Conservation (phyloP, 2,888 invertebrate species). For the Cactoblastis cactorum region DNA sequence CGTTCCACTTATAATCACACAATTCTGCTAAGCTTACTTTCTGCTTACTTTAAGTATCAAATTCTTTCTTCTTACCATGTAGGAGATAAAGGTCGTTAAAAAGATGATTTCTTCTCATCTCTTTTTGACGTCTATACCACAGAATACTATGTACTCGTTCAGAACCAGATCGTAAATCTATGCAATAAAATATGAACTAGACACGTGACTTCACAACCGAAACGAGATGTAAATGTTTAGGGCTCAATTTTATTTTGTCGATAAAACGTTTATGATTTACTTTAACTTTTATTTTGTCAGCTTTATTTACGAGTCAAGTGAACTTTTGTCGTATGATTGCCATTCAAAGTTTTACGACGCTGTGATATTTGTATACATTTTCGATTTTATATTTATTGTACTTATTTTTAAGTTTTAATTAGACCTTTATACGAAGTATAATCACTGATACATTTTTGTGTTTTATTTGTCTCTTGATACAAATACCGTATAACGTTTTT, state of each 20-base stretch:
- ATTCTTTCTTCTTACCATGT: too few relatives aligned
- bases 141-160: conserved; percentile 37
- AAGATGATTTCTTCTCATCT: too few relatives aligned
- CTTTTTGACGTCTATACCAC: too few relatives aligned
- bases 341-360: not conserved
- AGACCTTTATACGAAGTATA: too few relatives aligned
- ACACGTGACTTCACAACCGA: conserved; percentile 50
- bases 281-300: conserved; percentile 9
- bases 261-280: conserved; percentile 29
- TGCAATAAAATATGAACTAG: conserved; percentile 56
- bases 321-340: conserved; percentile 4
- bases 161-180: conserved; percentile 58
- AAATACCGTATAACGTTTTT: too few relatives aligned
- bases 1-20: too few relatives aligned
- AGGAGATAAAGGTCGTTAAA: too few relatives aligned
- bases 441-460: too few relatives aligned
- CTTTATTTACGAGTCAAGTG: conserved; percentile 4
- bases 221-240: conserved; percentile 59
- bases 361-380: not conserved
- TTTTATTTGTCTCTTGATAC: too few relatives aligned
- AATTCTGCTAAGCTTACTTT: too few relatives aligned
- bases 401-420: too few relatives aligned
- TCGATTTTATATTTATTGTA: conserved; percentile 13
- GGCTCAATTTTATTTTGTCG: conserved; percentile 43
- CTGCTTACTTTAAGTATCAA: too few relatives aligned